phyloP scores from a whole-genome alignment of 2,113 vertebrate species.

The Cyphomyrus discorhynchus region DNA sequence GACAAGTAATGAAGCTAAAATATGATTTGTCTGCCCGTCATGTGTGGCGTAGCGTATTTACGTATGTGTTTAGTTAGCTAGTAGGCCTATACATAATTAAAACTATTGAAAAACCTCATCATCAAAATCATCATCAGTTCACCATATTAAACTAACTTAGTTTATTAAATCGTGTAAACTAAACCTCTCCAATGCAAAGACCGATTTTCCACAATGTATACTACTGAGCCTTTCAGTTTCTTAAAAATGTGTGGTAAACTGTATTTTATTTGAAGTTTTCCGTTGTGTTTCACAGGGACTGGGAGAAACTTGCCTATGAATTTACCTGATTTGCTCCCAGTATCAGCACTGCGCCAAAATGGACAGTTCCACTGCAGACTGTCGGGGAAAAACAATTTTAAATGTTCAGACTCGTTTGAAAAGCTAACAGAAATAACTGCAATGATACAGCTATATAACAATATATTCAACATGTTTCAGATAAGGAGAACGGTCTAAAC shows the following conservation, averaged over 20 bases:
- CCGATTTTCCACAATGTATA: neutral
- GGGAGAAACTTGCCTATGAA: neutral
- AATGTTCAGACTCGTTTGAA: neutral
- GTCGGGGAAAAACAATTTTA: neutral
- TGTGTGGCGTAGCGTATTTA: neutral
- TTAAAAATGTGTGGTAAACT: neutral
- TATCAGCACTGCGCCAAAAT: slow-evolving; percentile 47
- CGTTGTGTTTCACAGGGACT: neutral
- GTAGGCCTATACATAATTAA: neutral
- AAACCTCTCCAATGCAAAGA: neutral
- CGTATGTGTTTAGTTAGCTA: neutral
- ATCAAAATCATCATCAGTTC: neutral
- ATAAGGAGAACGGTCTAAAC: too few species aligned
- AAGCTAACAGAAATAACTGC: neutral
- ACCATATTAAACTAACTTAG: neutral
- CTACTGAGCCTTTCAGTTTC: neutral
- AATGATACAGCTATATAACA: neutral
- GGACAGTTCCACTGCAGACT: slow-evolving; percentile 44
- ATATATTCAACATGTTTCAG: neutral
- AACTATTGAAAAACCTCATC: neutral
- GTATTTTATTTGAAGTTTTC: neutral
- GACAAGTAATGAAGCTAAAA: neutral
- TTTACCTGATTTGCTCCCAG: slow-evolving; percentile 14
- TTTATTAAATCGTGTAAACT: neutral
- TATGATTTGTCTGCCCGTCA: neutral